A percentile compares a stretch with the other conserved stretches of the same genome.
phyloP scores from a whole-genome alignment of 1,140 invertebrate species.

The Lepidurus apus region DNA sequence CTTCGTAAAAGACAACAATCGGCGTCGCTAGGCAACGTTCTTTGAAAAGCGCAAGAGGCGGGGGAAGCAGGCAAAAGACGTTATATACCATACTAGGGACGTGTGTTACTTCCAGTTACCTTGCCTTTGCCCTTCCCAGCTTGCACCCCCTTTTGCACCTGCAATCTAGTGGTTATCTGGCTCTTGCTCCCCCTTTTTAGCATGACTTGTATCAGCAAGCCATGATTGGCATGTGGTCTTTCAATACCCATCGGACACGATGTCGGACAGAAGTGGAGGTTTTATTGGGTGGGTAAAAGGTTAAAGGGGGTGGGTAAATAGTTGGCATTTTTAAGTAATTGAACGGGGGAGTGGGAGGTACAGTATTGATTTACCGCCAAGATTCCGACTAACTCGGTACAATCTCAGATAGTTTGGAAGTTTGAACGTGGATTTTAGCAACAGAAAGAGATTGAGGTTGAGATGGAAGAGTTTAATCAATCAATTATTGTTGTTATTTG shows the following conservation, averaged over 20 bases:
- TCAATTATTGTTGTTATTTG: slow-evolving; percentile 39
- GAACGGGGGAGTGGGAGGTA: not conserved
- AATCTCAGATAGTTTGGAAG: no score
- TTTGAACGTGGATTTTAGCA: no score
- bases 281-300: not conserved
- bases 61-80: not conserved
- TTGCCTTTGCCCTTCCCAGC: not conserved
- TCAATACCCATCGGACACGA: slow-evolving; percentile 34
- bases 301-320: not conserved
- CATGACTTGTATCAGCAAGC: not conserved
- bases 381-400: no score
- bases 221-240: slow-evolving; percentile 49
- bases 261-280: not conserved
- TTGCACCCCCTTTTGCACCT: not conserved
- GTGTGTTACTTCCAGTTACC: not conserved
- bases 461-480: not conserved
- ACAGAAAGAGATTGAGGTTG: no score
- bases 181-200: not conserved
- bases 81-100: not conserved
- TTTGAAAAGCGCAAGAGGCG: slow-evolving; percentile 23
- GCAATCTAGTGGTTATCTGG: slow-evolving; percentile 9
- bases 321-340: not conserved
- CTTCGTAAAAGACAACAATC: not conserved
- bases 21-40: slow-evolving; percentile 17
- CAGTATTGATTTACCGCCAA: no score